Base-by-base conservation (phyloP, 2,888 invertebrate genomes). In the Drosophila suboccidentalis region DNA sequence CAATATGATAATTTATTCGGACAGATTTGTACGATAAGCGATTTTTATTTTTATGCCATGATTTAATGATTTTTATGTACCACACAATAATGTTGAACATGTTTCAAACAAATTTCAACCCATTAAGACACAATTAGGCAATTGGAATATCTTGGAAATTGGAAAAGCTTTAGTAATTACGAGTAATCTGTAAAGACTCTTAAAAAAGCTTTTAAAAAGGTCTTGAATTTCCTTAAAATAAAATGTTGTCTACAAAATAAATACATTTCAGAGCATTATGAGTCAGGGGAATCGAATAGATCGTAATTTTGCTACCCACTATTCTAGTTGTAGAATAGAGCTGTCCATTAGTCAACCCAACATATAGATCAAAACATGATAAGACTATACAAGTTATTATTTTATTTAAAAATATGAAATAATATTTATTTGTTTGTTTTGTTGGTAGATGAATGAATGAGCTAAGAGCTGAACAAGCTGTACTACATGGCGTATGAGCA, bases 21-120 rank as follows among this genome's bases (percentile, higher is more conserved):
- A 49, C 62, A 69, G 83, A 82, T 82, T 78, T 72, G 67, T 32
- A 68, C 70, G 82, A 80, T 77, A 75, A 75, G 71, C 66, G 1
- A 43, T 62, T 75, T 80, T 81, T 87, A 87, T 87, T 83, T 83
- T 86, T 78, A 87, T 80, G 78, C 73, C 82, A 83, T 84, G 83
- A 84, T 82, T 85, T 82, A 77, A 84, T 68, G 76, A 36, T 67
- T 62, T 62, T 70, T 68, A 71, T 83, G 64, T 65, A 60, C 64
- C 59, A 67, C 50, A 32, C 22, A 41, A n/a, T 55, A 64, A 54
- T 67, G 70, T 57, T 61, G 71, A 82, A 82, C 87, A 68, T 59
- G 83, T 75, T 80, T 68, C 53, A 19, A 65, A 66, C 50, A 57
- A 63, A 64, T 65, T 67, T 63, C 61, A 68, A 43, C 26, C 76